Base-by-base conservation (phyloP, 1,140 invertebrate genomes). In the Drosophila athabasca region DNA sequence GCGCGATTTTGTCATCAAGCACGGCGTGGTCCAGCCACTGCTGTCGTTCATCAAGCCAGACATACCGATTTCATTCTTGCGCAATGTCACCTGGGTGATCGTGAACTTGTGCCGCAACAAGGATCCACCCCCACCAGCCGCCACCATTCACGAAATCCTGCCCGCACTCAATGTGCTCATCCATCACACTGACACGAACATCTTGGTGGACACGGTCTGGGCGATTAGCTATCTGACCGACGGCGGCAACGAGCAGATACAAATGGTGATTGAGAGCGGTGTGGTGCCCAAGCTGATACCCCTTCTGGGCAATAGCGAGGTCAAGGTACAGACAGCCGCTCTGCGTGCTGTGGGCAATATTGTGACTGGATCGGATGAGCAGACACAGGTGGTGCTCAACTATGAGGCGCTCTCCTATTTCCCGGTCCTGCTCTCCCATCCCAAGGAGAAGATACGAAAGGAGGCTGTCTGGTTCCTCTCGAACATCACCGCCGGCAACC, bases 381-480 rank as follows among this genome's bases (percentile, higher is more conserved):
- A 99, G 92, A 99, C 99, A 6, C 98, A 99, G 93, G 94, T 96
- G 52, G 98, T 99, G 29, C 94, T 99, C 46, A 97, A 98, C 91
- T 97, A 95, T 92, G 97, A 97, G 81, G 98, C 98, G 15, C 93
- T 99, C 8, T 95, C 95, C 54, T 97, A 99, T 92, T 99, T 98
- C 92, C 96, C 96, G 15, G 95, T 95, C 60, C 93, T 99, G 50
- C 93, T 99, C 19, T 95, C 95, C 49, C 98, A 99, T 93, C 94
- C 95, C 88, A 94, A 94, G 92, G 93, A 94, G 62, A 96, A 96
- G 89, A 96, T 96, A 78, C 95, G 95, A 90, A 96, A 96, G 92
- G 98, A 99, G 93, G 98, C 99, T 15, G 98, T 99, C 6, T 99
- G 99, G 99, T 99, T 99, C 92, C 93, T 99, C 43, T 99, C 98